These are phyloP conservation scores for Papilio aristodemus DNA, from an alignment of 1,140 invertebrate species.

Conservation along the genomic window DNA sequence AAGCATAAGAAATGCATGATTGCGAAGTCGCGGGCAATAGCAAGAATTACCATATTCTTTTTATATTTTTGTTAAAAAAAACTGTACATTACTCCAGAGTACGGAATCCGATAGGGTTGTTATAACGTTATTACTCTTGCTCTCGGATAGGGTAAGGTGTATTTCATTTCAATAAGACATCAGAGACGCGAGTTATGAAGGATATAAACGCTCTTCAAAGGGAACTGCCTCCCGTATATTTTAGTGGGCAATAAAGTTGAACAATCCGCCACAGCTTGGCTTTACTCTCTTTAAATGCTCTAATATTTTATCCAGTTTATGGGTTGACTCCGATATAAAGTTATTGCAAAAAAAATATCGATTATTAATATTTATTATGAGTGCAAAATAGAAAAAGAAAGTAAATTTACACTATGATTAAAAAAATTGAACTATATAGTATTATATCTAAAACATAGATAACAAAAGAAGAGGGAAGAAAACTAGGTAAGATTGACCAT, in stretches of 20 bases:
- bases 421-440: too few species aligned
- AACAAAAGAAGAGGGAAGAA: too few species aligned
- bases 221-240: conserved; percentile 5
- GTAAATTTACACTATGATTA: neutral
- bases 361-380: neutral
- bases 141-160: conserved; percentile 12
- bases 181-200: conserved; percentile 16
- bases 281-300: conserved; percentile 8
- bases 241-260: conserved; percentile 10
- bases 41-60: neutral
- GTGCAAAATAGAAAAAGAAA: neutral
- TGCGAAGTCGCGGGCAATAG: neutral
- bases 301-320: neutral
- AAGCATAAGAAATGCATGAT: too few species aligned
- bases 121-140: conserved; percentile 19
- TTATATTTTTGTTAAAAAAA: neutral
- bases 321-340: neutral
- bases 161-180: conserved; percentile 24
- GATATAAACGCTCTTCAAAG: conserved; percentile 19
- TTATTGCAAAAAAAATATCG: neutral
- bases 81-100: neutral
- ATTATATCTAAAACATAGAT: too few species aligned
- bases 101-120: conserved; percentile 6
- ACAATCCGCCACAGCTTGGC: conserved; percentile 3
- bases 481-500: too few species aligned